Evolutionary conservation across 92 coral and sea anemone genomes (phyloP).

Genomic region (Zoanthus sociatus): DNA sequence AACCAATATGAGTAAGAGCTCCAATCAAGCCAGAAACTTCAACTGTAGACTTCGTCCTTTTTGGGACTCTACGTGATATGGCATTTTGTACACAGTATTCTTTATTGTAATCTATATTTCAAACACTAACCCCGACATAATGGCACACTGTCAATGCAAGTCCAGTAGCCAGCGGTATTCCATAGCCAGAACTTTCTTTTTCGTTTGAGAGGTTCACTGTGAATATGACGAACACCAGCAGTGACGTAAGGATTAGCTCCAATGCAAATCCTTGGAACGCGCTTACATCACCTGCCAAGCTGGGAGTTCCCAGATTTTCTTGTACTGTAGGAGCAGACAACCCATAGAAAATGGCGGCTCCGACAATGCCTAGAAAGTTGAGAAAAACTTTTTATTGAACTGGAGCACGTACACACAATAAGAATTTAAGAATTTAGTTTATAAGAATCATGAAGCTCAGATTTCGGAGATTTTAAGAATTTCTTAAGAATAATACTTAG

Average conservation of each 20-base stretch:
- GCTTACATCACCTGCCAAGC: slow-evolving; percentile 31
- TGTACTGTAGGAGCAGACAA: slow-evolving; percentile 7
- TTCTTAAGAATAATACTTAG: too few relatives aligned
- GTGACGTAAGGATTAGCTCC: slow-evolving; percentile 39
- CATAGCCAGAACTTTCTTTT: slow-evolving; percentile 25
- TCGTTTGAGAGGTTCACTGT: slow-evolving; percentile 30
- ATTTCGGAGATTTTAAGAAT: too few relatives aligned
- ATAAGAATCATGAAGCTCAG: too few relatives aligned
- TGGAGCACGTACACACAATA: too few relatives aligned
- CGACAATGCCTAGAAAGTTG: slow-evolving; percentile 10
- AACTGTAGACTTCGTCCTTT: too few relatives aligned
- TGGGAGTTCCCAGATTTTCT: slow-evolving; percentile 44
- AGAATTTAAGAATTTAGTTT: too few relatives aligned
- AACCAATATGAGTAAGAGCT: too few relatives aligned
- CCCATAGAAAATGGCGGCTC: slow-evolving; percentile 24
- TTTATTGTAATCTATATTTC: too few relatives aligned
- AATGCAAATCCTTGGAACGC: slow-evolving; percentile 28
- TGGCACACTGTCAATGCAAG: slow-evolving; percentile 38
- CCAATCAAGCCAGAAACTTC: too few relatives aligned
- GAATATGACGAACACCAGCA: slow-evolving; percentile 35
- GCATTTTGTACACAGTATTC: too few relatives aligned
- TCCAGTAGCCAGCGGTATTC: slow-evolving; percentile 43
- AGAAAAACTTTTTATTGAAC: too few relatives aligned
- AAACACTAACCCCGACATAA: slow-evolving; percentile 42
- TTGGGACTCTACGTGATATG: too few relatives aligned